These are phyloP conservation scores for Cerastoderma edule DNA, from an alignment of 2,888 invertebrate species.

Conservation along the genomic window DNA sequence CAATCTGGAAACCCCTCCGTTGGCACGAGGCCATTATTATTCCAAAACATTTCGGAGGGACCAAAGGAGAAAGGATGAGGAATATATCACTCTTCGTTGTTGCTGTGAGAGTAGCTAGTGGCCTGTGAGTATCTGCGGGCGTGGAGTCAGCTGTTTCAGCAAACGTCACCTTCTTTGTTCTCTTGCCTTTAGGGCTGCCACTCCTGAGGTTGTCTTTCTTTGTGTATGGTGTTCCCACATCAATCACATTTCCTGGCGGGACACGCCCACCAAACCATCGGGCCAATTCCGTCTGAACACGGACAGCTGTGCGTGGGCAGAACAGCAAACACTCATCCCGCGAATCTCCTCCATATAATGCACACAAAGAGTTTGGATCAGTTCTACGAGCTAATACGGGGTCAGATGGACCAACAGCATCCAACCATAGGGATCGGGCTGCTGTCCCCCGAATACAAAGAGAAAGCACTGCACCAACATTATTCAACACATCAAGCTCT, in stretches of 20 bases:
- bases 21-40: slow-evolving; percentile 76
- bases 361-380: slow-evolving; percentile 81
- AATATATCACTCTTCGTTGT: slow-evolving; percentile 76
- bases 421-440: slow-evolving; percentile 78
- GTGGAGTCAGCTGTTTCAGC: slow-evolving; percentile 45
- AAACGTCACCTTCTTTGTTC: slow-evolving; percentile 68
- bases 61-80: slow-evolving; percentile 77
- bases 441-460: slow-evolving; percentile 78
- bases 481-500: slow-evolving; percentile 66
- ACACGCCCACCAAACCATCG: slow-evolving; percentile 82
- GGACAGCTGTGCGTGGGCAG: slow-evolving; percentile 75
- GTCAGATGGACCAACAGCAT: slow-evolving; percentile 80
- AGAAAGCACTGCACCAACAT: slow-evolving; percentile 78
- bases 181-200: slow-evolving; percentile 70
- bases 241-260: slow-evolving; percentile 75
- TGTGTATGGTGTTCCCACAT: slow-evolving; percentile 74
- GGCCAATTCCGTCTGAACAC: slow-evolving; percentile 73
- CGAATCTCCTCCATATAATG: slow-evolving; percentile 78
- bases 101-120: slow-evolving; percentile 76
- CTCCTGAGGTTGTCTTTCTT: slow-evolving; percentile 66
- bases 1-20: slow-evolving; percentile 77
- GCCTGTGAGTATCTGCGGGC: slow-evolving; percentile 48
- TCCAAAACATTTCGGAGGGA: slow-evolving; percentile 77
- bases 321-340: slow-evolving; percentile 77
- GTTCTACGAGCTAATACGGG: slow-evolving; percentile 77